A percentile compares a stretch with the other conserved stretches of the same genome.
Evolutionary conservation across 2,797 vertebrate genomes (phyloP).

Genomic region (Melanotaenia nigrans): DNA sequence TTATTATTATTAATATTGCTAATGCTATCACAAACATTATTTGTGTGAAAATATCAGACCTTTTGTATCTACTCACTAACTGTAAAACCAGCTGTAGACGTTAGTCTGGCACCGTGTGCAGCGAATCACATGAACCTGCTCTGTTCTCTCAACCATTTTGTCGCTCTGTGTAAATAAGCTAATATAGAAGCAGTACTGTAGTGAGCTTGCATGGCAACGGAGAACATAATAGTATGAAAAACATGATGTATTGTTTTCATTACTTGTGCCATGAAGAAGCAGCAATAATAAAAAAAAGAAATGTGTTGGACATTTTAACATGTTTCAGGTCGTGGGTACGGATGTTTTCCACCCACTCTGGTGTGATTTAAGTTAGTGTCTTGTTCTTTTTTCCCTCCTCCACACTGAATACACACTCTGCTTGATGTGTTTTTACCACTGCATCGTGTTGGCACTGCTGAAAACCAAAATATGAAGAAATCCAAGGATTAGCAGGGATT

Average conservation of each 20-base stretch:
- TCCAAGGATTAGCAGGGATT: constrained; percentile 25
- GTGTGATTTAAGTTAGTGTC: constrained; percentile 37
- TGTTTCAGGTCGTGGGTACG: constrained; percentile 32
- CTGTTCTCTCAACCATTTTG: constrained; percentile 50
- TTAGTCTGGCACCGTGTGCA: constrained; percentile 80
- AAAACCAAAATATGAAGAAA: constrained; percentile 49
- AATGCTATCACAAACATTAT: constrained; percentile 66
- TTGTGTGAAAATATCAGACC: constrained; percentile 70
- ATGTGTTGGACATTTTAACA: constrained; percentile 54
- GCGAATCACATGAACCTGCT: constrained; percentile 59
- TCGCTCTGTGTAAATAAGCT: constrained; percentile 75
- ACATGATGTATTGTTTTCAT: constrained; percentile 79
- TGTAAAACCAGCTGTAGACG: constrained; percentile 85
- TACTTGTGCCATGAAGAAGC: constrained; percentile 90
- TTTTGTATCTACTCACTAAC: constrained; percentile 86
- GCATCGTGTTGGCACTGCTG: constrained; percentile 46
- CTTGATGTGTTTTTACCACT: constrained; percentile 45
- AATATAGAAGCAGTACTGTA: constrained; percentile 80
- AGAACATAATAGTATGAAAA: constrained; percentile 65
- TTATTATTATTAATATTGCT: constrained; percentile 74
- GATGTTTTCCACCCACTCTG: constrained; percentile 30
- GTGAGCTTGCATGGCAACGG: constrained; percentile 88
- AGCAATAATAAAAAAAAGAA: constrained; percentile 86
- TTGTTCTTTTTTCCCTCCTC: not conserved
- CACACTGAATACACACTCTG: not conserved